Evolutionary conservation across 1,140 invertebrate species (phyloP), one percentile per base, ranked within the genome.

Genomic region (Conus ventricosus): DNA sequence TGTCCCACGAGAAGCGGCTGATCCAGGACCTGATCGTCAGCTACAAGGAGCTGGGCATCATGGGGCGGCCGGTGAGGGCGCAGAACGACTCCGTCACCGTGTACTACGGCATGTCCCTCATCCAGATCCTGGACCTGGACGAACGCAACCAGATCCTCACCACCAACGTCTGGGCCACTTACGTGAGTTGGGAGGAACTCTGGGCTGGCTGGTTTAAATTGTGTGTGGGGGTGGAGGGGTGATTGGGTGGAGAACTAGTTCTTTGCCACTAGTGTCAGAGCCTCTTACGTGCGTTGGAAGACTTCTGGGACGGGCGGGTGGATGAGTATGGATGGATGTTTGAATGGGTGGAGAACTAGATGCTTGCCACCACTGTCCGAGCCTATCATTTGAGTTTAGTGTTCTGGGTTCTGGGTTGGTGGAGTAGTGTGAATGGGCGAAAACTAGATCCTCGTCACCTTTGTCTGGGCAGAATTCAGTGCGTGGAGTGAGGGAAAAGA

Each of bases 91-190:
- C 92, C 27, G 91, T 95, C 51, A 90, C 87, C 25, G 94, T 95
- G 17, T 85, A 91, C 76, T 95, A 94, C 87, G 95, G 95, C 10
- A 87, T 95, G 8, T 93, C 93, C 55, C 91, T 95, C 11, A 95
- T 95, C 87, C 95, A 95, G 90, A 95, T 95, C 83, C 91, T 95
- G 11, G 94, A 95, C 90, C 91, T 95, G 63, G 95, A 90, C 71
- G 89, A 90, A 78, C 80, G 89, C 76, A 95, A 95, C 87, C 95
- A 95, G 90, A 93, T 95, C 17, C 92, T 95, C 1, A 94, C 92
- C 27, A 95, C 94, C 15, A 95, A 95, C 89, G 93, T 94, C 25
- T 95, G 95, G 95, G 92, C 92, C 15, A 92, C 92, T 80, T 95
- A 94, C 88, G 95, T 95, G 91, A 94, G 94, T 92, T 39, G 39